Percentiles rank a stretch among this genome's conserved stretches.
These are phyloP conservation scores for Rhynchophorus ferrugineus DNA, from an alignment of 1,140 invertebrate genomes.

Conservation along the genomic window DNA sequence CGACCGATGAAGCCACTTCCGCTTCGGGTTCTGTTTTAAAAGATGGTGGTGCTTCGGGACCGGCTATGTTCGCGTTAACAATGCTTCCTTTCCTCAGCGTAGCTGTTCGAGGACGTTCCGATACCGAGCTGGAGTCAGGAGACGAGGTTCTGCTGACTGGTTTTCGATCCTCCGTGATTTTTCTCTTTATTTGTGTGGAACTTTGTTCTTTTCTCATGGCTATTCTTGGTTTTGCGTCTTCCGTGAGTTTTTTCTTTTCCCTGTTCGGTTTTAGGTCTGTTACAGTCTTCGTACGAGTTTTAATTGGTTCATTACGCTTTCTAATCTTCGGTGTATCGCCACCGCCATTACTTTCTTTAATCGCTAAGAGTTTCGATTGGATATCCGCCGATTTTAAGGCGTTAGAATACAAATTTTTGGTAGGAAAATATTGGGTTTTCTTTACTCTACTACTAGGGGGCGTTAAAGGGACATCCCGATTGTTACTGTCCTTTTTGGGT, in stretches of 20 bases:
- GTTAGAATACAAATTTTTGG: constrained; percentile 33
- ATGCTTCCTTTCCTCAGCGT: constrained; percentile 35
- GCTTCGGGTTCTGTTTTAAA: constrained; percentile 1
- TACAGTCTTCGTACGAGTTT: background rate
- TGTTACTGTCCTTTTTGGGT: background rate
- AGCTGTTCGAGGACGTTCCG: constrained; percentile 34
- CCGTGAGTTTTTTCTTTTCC: too few relatives aligned
- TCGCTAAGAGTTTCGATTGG: background rate
- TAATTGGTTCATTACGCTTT: background rate
- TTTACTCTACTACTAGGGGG: constrained; percentile 25
- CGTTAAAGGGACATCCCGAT: constrained; percentile 13
- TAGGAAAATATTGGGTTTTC: constrained; percentile 36
- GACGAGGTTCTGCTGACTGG: background rate
- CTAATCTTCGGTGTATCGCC: background rate
- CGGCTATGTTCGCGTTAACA: constrained; percentile 34
- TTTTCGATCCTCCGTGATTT: background rate
- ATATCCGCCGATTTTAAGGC: constrained; percentile 25
- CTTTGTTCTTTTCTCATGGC: background rate
- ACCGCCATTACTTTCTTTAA: background rate
- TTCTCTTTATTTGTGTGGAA: constrained; percentile 4
- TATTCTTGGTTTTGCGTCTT: background rate
- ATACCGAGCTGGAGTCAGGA: constrained; percentile 20
- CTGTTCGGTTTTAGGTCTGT: background rate
- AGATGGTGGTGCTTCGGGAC: constrained; percentile 26
- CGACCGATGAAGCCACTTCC: background rate